These are phyloP conservation scores for Hirundichthys speculiger DNA, from an alignment of 2,113 vertebrate genomes.

Conservation along the genomic window DNA sequence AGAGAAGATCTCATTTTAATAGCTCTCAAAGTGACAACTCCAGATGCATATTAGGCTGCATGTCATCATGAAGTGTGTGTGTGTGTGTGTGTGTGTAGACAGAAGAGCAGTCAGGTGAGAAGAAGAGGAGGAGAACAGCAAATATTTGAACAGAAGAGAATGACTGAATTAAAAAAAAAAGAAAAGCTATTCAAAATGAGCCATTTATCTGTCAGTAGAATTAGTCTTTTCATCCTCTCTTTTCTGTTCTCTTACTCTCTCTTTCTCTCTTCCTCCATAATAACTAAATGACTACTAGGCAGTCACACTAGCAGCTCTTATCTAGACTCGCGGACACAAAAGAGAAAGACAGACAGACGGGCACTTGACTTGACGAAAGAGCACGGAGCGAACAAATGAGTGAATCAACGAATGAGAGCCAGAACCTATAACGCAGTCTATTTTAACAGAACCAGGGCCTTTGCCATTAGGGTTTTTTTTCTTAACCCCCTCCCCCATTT, in stretches of 20 bases:
- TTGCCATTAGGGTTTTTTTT: conserved; percentile 89
- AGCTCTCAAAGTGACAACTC: conserved; percentile 69
- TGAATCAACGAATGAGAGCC: conserved; percentile 86
- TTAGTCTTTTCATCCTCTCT: conserved; percentile 82
- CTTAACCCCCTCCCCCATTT: conserved; percentile 73
- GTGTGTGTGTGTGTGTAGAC: conserved; percentile 25
- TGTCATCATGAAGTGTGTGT: conserved; percentile 43
- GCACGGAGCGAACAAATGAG: conserved; percentile 79
- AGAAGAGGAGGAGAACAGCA: conserved; percentile 58
- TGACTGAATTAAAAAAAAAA: conserved; percentile 73
- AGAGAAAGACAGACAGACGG: conserved; percentile 84
- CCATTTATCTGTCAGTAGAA: conserved; percentile 83
- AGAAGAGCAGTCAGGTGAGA: conserved; percentile 56
- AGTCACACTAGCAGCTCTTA: conserved; percentile 91
- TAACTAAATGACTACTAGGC: conserved; percentile 88
- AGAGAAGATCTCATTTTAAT: conserved; percentile 68
- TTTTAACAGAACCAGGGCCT: conserved; percentile 91
- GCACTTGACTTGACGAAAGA: conserved; percentile 92
- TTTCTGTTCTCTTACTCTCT: conserved; percentile 45
- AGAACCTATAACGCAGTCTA: conserved; percentile 87
- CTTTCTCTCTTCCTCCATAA: conserved; percentile 60
- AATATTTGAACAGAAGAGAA: conserved; percentile 80
- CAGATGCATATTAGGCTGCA: conserved; percentile 58
- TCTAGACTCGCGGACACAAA: conserved; percentile 87
- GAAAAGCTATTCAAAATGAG: conserved; percentile 79